These are phyloP conservation scores for Eutolmus rufibarbis DNA, from an alignment of 2,888 invertebrate species.

Conservation along the genomic window DNA sequence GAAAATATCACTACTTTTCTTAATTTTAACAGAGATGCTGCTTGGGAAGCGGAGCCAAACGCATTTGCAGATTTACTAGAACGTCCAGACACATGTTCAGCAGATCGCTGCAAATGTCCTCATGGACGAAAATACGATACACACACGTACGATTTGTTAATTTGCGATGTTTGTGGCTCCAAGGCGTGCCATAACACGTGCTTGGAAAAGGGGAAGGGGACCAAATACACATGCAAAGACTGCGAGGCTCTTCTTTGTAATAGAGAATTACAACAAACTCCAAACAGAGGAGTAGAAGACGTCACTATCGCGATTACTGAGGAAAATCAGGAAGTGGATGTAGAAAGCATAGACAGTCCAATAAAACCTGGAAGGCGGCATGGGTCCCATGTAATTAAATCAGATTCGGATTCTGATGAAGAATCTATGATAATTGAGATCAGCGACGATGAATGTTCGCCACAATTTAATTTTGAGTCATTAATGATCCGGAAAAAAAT, in stretches of 20 bases:
- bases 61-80: constrained; percentile 77
- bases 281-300: background rate
- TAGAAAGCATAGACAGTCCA: constrained; percentile 5
- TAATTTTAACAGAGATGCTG: constrained; percentile 71
- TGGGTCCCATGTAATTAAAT: background rate
- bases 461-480: background rate
- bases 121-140: constrained; percentile 63
- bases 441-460: background rate
- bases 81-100: constrained; percentile 69
- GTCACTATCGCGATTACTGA: background rate
- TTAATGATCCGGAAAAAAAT: background rate
- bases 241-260: constrained; percentile 20
- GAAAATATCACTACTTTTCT: background rate
- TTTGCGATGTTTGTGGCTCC: constrained; percentile 56
- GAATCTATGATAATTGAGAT: background rate
- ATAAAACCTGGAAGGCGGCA: background rate
- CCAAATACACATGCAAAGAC: constrained; percentile 40
- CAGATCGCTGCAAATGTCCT: constrained; percentile 68
- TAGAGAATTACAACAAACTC: background rate
- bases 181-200: constrained; percentile 49
- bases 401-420: background rate
- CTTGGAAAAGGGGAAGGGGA: background rate
- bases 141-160: constrained; percentile 49
- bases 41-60: constrained; percentile 81
- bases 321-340: constrained; percentile 28